These are phyloP conservation scores for Gallinago stenura DNA, from an alignment of 2,797 vertebrate genomes.

Conservation along the genomic window DNA sequence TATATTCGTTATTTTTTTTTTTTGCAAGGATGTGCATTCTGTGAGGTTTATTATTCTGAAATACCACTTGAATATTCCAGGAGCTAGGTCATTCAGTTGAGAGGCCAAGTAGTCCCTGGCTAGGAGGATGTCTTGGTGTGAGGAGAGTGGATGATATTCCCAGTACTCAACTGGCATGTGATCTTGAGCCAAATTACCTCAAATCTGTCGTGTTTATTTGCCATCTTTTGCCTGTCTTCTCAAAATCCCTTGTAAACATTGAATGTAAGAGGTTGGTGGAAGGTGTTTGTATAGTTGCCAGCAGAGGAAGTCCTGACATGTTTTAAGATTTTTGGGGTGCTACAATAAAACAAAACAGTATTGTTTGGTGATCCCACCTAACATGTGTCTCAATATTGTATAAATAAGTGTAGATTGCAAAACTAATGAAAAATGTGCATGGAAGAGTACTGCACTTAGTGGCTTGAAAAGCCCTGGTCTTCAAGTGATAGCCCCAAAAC, in stretches of 20 bases:
- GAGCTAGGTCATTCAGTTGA: accelerated
- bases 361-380: not conserved
- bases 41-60: not conserved
- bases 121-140: not conserved
- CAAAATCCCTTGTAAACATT: not conserved
- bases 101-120: not conserved
- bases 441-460: not conserved
- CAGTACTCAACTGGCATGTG: not conserved
- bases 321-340: not conserved
- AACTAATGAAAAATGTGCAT: not conserved
- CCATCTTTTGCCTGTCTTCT: not conserved
- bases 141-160: not conserved
- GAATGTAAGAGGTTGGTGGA: not conserved
- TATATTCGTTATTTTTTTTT: not conserved
- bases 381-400: not conserved
- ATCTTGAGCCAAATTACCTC: not conserved
- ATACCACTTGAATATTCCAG: not conserved
- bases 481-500: not conserved
- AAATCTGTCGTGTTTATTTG: not conserved
- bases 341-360: not conserved
- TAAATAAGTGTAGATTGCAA: not conserved
- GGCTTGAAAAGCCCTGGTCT: not conserved
- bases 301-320: not conserved
- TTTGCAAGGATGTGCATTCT: not conserved
- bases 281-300: not conserved